Evolutionary conservation across 92 coral and sea anemone species (phyloP), one percentile per base, ranked within the genome.

Genomic region (Meandrina meandrites): DNA sequence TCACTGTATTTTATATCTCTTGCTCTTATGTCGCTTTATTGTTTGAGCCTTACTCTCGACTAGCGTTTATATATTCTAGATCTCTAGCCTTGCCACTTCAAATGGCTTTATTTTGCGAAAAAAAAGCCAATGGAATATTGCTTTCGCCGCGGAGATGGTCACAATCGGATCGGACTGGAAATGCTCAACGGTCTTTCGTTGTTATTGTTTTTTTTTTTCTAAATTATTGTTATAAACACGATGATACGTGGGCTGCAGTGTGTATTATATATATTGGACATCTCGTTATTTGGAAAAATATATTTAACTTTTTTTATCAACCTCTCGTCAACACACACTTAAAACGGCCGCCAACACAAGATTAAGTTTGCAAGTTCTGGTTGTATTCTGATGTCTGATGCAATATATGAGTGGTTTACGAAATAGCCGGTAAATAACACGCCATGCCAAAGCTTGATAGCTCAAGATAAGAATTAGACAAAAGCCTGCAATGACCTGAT

Each of bases 111-210:
- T 60, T 40, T 80, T 8, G 14, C 80, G 36, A 8, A 8, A 17
- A 75, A 76, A 53, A 78, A 50, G 42, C 81, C 83, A 19, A 36
- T 58, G 21, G 67, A 58, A 22, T n/a, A 8, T 60, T 60, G 64
- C 19, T 48, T 48, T 48, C 45, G 45, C 45, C 45, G 64, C 27
- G 1, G 13, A 30, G 31, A 30, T 60, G 13, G 13, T 24, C 13
- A 60, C 9, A 60, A 22, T 22, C 14, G n/a, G n/a, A n/a, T n/a
- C n/a, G n/a, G n/a, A n/a, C n/a, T n/a, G n/a, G n/a, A n/a, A n/a
- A n/a, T n/a, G n/a, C n/a, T n/a, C n/a, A n/a, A n/a, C n/a, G n/a
- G n/a, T 24, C 1, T 1, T 60, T 16, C 31, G 31, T 27, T 0
- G 30, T 22, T 60, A 60, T 60, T 60, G 31, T 22, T 57, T 2